Conservation (phyloP, 2,888 invertebrate species). For the Sarcophaga subvicina region DNA sequence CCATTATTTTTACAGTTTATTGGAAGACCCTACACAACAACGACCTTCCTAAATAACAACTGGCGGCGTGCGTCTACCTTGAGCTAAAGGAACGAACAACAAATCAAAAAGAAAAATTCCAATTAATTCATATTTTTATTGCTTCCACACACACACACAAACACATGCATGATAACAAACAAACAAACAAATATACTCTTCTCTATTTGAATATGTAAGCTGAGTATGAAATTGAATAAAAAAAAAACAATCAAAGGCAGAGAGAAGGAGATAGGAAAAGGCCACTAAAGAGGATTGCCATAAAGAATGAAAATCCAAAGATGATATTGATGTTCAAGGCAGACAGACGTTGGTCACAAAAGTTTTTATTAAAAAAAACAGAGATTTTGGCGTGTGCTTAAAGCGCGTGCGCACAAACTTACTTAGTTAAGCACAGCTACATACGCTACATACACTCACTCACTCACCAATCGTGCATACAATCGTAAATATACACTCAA, state of each 20-base stretch:
- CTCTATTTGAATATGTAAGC: conserved; percentile 51
- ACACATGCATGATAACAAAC: not conserved
- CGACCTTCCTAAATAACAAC: conserved; percentile 30
- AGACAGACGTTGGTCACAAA: conserved; percentile 26
- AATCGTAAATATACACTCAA: not conserved
- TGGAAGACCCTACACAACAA: conserved; percentile 22
- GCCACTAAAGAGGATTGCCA: conserved; percentile 26
- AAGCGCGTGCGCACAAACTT: conserved; percentile 62
- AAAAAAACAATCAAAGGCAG: conserved; percentile 4
- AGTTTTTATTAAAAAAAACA: conserved; percentile 33
- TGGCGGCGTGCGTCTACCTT: conserved; percentile 18
- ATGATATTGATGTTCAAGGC: conserved; percentile 12
- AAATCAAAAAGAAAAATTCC: conserved; percentile 36
- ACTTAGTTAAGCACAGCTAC: conserved; percentile 3
- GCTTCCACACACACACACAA: not conserved
- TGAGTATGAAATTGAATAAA: conserved; percentile 8
- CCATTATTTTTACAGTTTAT: not conserved
- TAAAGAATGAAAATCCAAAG: conserved; percentile 19
- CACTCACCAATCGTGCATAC: not conserved
- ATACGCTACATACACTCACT: not conserved
- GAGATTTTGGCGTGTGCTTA: conserved; percentile 65
- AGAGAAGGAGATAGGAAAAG: conserved; percentile 36
- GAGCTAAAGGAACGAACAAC: conserved; percentile 9
- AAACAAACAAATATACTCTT: conserved; percentile 39
- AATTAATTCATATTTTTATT: conserved; percentile 31